Conservation (phyloP, 2,113 vertebrate genomes). For the Gavialis gangeticus region DNA sequence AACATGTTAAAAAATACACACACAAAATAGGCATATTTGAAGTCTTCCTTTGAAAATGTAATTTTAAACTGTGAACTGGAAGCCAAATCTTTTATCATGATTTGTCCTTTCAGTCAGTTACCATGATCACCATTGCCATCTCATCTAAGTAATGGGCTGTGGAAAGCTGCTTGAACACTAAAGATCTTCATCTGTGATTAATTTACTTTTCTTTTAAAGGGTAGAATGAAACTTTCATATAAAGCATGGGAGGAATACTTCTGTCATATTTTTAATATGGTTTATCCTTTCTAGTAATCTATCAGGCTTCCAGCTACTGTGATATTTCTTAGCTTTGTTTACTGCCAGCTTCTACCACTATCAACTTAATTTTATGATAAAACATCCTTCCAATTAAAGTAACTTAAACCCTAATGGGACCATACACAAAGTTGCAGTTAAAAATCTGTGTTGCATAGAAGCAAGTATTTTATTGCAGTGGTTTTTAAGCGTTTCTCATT, state of each 20-base stretch:
- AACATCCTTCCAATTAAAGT: neutral
- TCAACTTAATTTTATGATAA: slow-evolving; percentile 27
- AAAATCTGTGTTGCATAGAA: neutral
- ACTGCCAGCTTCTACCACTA: neutral
- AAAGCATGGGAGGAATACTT: slow-evolving; percentile 34
- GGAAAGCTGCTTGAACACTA: slow-evolving; percentile 5
- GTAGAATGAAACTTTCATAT: slow-evolving; percentile 33
- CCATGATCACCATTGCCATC: neutral
- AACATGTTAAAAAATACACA: neutral
- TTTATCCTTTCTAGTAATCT: slow-evolving; percentile 4
- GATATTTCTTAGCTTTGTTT: neutral
- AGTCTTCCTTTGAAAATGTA: neutral
- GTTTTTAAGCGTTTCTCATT: too few relatives aligned
- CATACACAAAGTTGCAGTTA: neutral
- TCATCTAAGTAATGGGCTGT: neutral
- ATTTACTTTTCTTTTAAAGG: slow-evolving; percentile 51
- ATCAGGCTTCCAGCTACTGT: neutral
- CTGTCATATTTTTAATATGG: slow-evolving; percentile 41
- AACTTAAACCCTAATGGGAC: neutral
- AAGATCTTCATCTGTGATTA: slow-evolving; percentile 36
- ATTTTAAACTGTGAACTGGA: neutral
- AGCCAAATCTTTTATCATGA: neutral
- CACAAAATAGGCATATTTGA: neutral
- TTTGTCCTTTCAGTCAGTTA: neutral
- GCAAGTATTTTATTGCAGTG: neutral